Evolutionary conservation across 2,888 invertebrate species (phyloP).

Genomic region (Cheilosia urbana): DNA sequence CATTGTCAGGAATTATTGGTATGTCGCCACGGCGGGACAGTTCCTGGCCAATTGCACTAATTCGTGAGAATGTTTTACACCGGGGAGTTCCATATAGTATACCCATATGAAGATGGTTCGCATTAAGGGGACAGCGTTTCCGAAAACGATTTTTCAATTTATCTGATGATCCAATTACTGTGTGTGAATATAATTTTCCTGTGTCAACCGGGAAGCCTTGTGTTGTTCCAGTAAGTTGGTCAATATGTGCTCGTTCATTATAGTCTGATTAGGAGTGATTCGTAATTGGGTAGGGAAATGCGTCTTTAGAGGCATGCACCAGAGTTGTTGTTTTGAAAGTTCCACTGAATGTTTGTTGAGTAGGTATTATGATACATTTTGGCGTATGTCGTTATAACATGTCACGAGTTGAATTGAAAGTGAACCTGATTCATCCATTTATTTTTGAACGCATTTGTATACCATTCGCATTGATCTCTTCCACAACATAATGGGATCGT

Average conservation of each 20-base stretch:
- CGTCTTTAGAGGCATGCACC: no score
- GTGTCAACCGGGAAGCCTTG: not conserved
- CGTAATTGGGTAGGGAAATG: not conserved
- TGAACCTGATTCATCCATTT: no score
- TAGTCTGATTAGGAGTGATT: not conserved
- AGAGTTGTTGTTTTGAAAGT: no score
- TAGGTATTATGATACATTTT: no score
- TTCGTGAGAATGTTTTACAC: constrained; percentile 68
- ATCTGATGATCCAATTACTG: constrained; percentile 75
- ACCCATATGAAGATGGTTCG: not conserved
- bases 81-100: constrained; percentile 9
- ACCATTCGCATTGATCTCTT: no score
- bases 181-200: constrained; percentile 43
- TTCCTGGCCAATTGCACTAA: constrained; percentile 70
- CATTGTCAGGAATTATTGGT: constrained; percentile 71
- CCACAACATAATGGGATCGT: no score
- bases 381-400: no score
- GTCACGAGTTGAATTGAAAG: no score
- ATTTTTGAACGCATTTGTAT: no score
- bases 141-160: constrained; percentile 73
- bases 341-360: no score
- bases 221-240: not conserved
- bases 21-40: constrained; percentile 62
- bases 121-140: constrained; percentile 30
- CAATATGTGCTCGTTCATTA: not conserved